Evolutionary conservation across 1,140 invertebrate genomes (phyloP), one percentile per base, ranked within the genome.

Genomic region (Cryptotermes secundus): DNA sequence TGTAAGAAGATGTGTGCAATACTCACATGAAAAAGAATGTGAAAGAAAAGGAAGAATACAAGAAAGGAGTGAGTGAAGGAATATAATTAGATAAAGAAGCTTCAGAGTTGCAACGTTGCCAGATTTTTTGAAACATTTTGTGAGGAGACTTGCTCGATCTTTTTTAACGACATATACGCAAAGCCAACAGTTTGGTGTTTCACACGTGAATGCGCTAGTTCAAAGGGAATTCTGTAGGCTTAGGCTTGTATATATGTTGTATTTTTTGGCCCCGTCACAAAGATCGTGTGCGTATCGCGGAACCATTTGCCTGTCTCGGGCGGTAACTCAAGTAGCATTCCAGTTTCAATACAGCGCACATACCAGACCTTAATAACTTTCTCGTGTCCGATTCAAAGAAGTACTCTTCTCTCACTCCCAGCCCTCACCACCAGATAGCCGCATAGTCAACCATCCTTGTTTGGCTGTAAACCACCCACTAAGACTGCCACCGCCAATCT

Each of bases 41-140:
- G 59, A n/a, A 72, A 72, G 59, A 6, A n/a, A 31, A 31, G 0
- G 26, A 72, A 72, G 53, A 59, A 59, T 26, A 26, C 3, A 7
- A 59, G 19, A 22, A 59, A 38, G 4, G 80, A 81, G 34, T 81
- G 80, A 81, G 80, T 35, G 80, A 81, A 81, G 16, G 80, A 81
- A 81, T 81, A 81, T 81, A 81, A 81, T 81, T 81, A 81, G 80
- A 81, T 45, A n/a, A 81, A 81, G 42, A 81, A 35, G 19, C 34
- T 35, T 3, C 34, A 81, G 59, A 72, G 59, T 72, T 38, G 80
- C 80, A 35, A 35, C 80, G 80, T 45, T 38, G 80, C 80, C 80
- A 81, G 22, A 81, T 81, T 72, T 31, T 72, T 72, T 10, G n/a
- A 72, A 72, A 31, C 16, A 72, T 31, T 31, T 7, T 31, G 59